These are phyloP conservation scores for Prolemur simus DNA, from an alignment of 2,113 vertebrate genomes.

Conservation along the genomic window DNA sequence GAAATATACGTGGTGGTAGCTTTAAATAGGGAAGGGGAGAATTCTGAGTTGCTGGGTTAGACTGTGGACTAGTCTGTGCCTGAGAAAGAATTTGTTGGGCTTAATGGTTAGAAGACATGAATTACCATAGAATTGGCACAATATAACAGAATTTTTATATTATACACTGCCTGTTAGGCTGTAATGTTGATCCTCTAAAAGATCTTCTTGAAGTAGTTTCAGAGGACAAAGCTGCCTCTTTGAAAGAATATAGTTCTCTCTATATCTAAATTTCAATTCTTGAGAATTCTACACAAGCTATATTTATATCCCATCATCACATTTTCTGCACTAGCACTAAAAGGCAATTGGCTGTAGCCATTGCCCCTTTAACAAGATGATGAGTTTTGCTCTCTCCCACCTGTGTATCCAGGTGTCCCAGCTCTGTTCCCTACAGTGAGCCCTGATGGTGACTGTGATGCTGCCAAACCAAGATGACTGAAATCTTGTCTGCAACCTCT, in stretches of 20 bases:
- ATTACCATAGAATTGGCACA: neutral
- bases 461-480: neutral
- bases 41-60: too few species aligned
- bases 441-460: neutral
- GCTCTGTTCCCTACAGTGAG: neutral
- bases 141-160: neutral
- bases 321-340: neutral
- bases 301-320: neutral
- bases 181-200: neutral
- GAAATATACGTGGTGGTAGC: neutral
- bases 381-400: neutral
- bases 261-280: neutral
- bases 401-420: conserved; percentile 23
- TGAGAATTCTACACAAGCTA: neutral
- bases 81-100: neutral
- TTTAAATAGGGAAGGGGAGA: neutral
- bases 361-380: neutral
- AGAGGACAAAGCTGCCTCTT: neutral
- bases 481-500: neutral
- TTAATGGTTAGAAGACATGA: neutral
- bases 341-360: neutral
- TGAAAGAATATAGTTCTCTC: neutral
- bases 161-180: neutral
- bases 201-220: neutral
- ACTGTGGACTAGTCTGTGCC: neutral